These are phyloP conservation scores for Triplophysa yarkandensis DNA, from an alignment of 2,797 vertebrate species.

Conservation along the genomic window DNA sequence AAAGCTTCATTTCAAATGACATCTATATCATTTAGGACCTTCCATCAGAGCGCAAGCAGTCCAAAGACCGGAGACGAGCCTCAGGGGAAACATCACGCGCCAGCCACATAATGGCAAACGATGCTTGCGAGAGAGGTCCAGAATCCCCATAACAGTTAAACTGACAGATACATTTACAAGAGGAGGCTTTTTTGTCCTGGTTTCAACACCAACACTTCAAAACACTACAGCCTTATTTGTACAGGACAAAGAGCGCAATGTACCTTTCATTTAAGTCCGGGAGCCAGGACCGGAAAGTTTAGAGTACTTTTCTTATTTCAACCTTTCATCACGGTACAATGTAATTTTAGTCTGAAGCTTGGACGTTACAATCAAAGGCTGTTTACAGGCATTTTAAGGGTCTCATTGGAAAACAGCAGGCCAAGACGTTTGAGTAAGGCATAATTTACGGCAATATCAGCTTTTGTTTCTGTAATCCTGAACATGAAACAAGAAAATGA, in stretches of 20 bases:
- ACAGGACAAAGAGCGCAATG: conserved; percentile 27
- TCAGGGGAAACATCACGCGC: conserved; percentile 24
- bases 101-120: conserved; percentile 32
- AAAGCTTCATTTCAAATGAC: conserved; percentile 40
- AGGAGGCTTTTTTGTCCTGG: conserved; percentile 7
- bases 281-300: conserved; percentile 28
- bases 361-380: conserved; percentile 39
- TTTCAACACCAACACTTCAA: conserved; percentile 27
- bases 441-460: neutral
- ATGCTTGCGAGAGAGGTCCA: conserved; percentile 33
- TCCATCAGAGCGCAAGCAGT: conserved; percentile 21
- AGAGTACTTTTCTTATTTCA: conserved; percentile 44
- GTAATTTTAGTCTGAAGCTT: conserved; percentile 26
- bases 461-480: neutral
- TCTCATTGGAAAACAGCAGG: conserved; percentile 7
- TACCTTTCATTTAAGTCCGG: conserved; percentile 32
- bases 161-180: conserved; percentile 40
- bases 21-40: conserved; percentile 36
- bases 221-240: conserved; percentile 36
- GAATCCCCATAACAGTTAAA: conserved; percentile 48
- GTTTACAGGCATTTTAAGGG: conserved; percentile 27
- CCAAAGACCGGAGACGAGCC: conserved; percentile 40
- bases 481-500: neutral
- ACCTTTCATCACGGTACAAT: conserved; percentile 29
- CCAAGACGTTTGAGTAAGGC: neutral